Evolutionary conservation across 1,140 invertebrate genomes (phyloP).

Genomic region (Delia radicum): DNA sequence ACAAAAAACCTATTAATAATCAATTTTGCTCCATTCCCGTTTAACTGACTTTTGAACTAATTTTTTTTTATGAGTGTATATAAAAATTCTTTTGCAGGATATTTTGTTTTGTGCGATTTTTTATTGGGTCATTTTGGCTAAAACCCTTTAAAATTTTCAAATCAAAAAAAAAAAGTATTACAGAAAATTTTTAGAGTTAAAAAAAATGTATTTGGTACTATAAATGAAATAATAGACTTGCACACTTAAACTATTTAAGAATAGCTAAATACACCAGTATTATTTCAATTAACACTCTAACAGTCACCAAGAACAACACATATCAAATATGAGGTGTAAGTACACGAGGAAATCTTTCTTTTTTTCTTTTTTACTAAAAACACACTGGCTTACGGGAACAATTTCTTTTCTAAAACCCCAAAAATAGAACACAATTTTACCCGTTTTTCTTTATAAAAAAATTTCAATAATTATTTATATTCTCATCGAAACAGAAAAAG

Average conservation of each 20-base stretch:
- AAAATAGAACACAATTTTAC: neutral
- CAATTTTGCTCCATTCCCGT: too few relatives aligned
- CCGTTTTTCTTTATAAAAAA: neutral
- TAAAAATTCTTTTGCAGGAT: too few relatives aligned
- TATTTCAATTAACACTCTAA: neutral
- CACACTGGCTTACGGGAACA: neutral
- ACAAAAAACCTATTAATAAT: too few relatives aligned
- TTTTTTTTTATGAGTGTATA: too few relatives aligned
- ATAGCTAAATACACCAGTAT: neutral
- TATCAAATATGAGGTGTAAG: slow-evolving; percentile 1
- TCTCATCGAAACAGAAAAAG: slow-evolving; percentile 65
- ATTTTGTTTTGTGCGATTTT: too few relatives aligned
- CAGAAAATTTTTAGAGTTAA: too few relatives aligned
- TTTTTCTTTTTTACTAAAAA: neutral
- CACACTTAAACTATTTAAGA: neutral
- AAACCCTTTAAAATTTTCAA: too few relatives aligned
- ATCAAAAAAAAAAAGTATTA: too few relatives aligned
- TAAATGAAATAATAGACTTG: neutral
- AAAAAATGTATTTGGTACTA: too few relatives aligned
- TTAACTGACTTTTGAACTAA: too few relatives aligned
- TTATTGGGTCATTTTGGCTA: too few relatives aligned
- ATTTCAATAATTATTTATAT: slow-evolving; percentile 23
- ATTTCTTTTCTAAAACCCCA: neutral
- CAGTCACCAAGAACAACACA: slow-evolving; percentile 18
- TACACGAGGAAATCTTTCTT: neutral